phyloP scores from a whole-genome alignment of 2,888 invertebrate species.

The Beris chalybata region DNA sequence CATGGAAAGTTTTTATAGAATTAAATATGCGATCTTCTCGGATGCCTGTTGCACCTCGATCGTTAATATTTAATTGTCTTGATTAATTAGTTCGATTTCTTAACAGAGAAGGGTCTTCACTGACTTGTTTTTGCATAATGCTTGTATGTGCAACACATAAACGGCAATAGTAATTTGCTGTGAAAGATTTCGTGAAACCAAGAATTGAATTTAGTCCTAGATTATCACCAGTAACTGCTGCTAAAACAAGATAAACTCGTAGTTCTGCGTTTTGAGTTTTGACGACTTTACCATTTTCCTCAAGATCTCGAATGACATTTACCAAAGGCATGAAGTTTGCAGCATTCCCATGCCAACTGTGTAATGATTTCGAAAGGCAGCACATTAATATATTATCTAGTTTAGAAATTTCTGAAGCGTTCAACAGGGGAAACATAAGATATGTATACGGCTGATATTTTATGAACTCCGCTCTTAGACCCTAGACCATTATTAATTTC shows the following conservation, averaged over 20 bases:
- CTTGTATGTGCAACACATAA: constrained; percentile 37
- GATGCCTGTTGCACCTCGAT: constrained; percentile 34
- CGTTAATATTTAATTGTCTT: constrained; percentile 10
- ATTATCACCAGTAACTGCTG: constrained; percentile 40
- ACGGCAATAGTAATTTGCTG: constrained; percentile 35
- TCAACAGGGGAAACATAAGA: constrained; percentile 26
- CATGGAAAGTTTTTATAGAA: constrained; percentile 36
- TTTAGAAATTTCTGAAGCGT: constrained; percentile 27
- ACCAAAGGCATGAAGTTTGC: constrained; percentile 19
- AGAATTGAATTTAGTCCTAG: constrained; percentile 39
- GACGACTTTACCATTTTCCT: constrained; percentile 26
- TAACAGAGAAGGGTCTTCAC: constrained; percentile 25
- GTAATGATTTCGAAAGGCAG: constrained; percentile 18
- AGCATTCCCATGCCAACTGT: constrained; percentile 2
- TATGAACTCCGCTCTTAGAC: constrained; percentile 31
- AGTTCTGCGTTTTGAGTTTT: not conserved
- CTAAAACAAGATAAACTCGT: constrained; percentile 36
- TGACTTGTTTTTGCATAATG: constrained; percentile 21
- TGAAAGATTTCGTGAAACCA: constrained; percentile 40
- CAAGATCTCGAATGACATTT: constrained; percentile 26
- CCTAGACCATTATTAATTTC: constrained; percentile 33
- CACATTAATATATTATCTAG: constrained; percentile 30
- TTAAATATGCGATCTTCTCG: constrained; percentile 35
- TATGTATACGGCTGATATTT: constrained; percentile 30
- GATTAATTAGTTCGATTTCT: constrained; percentile 30